Percentiles rank a stretch among this genome's conserved stretches.
phyloP scores from a whole-genome alignment of 2,888 invertebrate genomes.

The Dicycla oo region DNA sequence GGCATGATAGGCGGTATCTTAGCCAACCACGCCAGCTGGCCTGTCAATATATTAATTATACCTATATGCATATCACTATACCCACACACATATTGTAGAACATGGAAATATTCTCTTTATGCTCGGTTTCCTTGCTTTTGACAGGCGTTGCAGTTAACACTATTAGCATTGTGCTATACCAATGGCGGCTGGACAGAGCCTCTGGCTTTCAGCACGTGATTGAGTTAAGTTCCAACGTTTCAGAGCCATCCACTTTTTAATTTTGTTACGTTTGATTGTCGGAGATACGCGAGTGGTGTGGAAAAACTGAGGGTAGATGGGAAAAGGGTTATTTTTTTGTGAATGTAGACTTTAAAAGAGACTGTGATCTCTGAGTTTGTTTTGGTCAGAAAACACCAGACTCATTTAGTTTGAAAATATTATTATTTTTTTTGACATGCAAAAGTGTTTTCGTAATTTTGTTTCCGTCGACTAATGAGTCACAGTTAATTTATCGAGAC shows the following conservation, averaged over 20 bases:
- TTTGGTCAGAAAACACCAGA: too few relatives aligned
- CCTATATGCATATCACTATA: too few relatives aligned
- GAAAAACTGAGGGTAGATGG: neutral
- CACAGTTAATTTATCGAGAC: too few relatives aligned
- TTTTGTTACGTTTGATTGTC: conserved; percentile 62
- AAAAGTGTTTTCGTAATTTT: too few relatives aligned
- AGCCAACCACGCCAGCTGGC: too few relatives aligned
- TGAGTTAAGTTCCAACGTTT: conserved; percentile 55
- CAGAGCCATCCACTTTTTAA: conserved; percentile 56
- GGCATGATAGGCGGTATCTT: too few relatives aligned
- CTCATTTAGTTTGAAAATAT: too few relatives aligned
- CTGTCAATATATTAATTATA: too few relatives aligned
- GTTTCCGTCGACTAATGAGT: too few relatives aligned
- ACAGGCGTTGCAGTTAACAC: conserved; percentile 35
- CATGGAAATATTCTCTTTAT: conserved; percentile 24
- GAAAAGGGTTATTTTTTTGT: neutral
- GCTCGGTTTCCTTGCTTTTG: conserved; percentile 45
- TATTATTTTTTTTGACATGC: too few relatives aligned
- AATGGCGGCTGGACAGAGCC: conserved; percentile 41
- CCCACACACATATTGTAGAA: neutral
- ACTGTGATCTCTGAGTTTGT: too few relatives aligned
- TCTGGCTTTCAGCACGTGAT: conserved; percentile 63
- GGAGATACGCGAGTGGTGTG: conserved; percentile 10
- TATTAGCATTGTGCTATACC: conserved; percentile 51
- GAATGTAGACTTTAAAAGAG: too few relatives aligned